Evolutionary conservation across 2,888 invertebrate genomes (phyloP).

Genomic region (Didymodactylos carnosus): DNA sequence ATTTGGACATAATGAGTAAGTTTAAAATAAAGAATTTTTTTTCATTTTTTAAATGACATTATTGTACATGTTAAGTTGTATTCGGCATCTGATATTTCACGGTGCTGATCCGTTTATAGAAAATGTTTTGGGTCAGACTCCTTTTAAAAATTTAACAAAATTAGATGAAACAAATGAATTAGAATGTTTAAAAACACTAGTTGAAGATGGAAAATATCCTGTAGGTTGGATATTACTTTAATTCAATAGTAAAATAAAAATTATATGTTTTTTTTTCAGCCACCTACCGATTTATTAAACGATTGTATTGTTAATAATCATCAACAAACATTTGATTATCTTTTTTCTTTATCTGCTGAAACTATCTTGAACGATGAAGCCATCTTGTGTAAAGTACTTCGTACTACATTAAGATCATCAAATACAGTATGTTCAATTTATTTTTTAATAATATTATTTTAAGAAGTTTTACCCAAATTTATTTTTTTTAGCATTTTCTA

Average conservation of each 20-base stretch:
- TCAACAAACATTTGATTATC: neutral
- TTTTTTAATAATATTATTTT: neutral
- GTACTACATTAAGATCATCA: neutral
- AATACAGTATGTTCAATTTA: neutral
- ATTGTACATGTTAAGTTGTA: neutral
- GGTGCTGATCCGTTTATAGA: neutral
- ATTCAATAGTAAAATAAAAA: neutral
- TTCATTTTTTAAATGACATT: neutral
- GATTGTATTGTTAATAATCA: neutral
- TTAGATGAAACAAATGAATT: neutral
- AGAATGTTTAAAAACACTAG: neutral
- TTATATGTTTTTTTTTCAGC: neutral
- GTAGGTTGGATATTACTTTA: neutral
- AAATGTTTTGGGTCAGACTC: neutral
- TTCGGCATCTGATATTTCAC: neutral
- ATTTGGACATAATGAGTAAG: neutral
- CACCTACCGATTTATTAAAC: neutral
- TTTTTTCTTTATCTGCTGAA: neutral
- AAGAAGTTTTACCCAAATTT: neutral
- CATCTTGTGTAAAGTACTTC: neutral
- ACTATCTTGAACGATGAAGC: neutral
- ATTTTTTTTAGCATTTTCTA: neutral
- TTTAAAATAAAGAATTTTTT: neutral
- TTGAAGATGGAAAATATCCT: neutral
- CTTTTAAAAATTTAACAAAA: neutral